Evolutionary conservation across 2,797 vertebrate genomes (phyloP).

Genomic region (Perodicticus potto): DNA sequence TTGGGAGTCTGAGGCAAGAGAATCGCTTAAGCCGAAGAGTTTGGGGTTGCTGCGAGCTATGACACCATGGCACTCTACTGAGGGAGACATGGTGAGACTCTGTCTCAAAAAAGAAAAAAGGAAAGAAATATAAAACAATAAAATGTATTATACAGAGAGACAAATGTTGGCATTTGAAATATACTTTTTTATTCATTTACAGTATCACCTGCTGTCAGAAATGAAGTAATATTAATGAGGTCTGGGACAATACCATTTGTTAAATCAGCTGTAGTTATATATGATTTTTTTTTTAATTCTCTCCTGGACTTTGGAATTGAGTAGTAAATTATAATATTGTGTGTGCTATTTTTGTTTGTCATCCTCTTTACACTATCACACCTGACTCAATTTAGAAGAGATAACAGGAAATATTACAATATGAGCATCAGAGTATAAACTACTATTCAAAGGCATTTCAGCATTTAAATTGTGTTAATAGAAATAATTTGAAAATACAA

Average conservation of each 20-base stretch:
- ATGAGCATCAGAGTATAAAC: constrained; percentile 37
- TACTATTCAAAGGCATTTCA: constrained; percentile 54
- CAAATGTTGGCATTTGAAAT: constrained; percentile 47
- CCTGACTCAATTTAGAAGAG: constrained; percentile 36
- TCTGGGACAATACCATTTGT: background rate
- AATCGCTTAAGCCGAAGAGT: too few relatives aligned
- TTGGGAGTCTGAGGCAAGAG: too few relatives aligned
- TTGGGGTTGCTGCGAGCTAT: too few relatives aligned
- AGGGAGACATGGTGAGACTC: too few relatives aligned
- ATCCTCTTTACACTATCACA: constrained; percentile 32
- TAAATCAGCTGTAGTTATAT: constrained; percentile 36
- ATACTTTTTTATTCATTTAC: background rate
- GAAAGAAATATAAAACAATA: constrained; percentile 32
- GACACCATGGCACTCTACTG: too few relatives aligned
- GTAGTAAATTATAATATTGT: constrained; percentile 39
- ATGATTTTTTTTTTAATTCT: constrained; percentile 52
- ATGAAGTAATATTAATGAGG: constrained; percentile 56
- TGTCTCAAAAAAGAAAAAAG: too few relatives aligned
- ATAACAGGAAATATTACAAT: background rate
- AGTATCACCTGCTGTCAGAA: background rate
- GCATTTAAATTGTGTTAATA: constrained; percentile 64
- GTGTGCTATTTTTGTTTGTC: constrained; percentile 6
- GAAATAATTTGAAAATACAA: constrained; percentile 11
- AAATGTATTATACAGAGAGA: constrained; percentile 9
- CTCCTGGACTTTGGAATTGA: constrained; percentile 35